Evolutionary conservation across 53 echinoderm and acorn worm species (phyloP).

Genomic region (Hippasteria phrygiana): DNA sequence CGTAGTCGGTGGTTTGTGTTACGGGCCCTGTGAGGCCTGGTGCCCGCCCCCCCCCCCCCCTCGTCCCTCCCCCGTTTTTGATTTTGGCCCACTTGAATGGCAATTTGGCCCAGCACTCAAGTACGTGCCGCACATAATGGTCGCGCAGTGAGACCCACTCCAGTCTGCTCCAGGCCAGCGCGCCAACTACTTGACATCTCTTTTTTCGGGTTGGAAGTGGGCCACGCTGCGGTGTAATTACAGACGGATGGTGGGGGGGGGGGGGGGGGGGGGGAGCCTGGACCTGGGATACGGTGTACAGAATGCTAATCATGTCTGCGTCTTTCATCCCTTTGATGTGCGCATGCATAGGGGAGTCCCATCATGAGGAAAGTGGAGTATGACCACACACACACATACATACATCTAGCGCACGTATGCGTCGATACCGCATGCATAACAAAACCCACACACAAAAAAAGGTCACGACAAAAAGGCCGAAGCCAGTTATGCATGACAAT

Average conservation of each 20-base stretch:
- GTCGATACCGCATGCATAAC: constrained; percentile 52
- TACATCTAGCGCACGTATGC: background rate
- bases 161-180: constrained; percentile 55
- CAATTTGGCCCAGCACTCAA: constrained; percentile 66
- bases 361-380: background rate
- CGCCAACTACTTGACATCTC: constrained; percentile 62
- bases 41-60: background rate
- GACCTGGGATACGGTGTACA: constrained; percentile 37
- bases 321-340: constrained; percentile 37
- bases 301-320: constrained; percentile 58
- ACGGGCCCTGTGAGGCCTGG: constrained; percentile 30
- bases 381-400: background rate
- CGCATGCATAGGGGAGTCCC: constrained; percentile 40
- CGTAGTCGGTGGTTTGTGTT: constrained; percentile 46
- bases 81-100: constrained; percentile 56
- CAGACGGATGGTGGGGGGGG: constrained; percentile 39
- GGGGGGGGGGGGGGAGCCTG: background rate
- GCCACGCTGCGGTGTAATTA: constrained; percentile 64
- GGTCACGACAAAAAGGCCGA: background rate
- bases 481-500: background rate
- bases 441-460: background rate
- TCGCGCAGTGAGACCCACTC: constrained; percentile 60
- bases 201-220: constrained; percentile 65
- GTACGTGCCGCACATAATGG: constrained; percentile 71
- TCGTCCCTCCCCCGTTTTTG: constrained; percentile 3